Base-by-base conservation (phyloP, 2,113 vertebrate species). In the Scatophagus argus region DNA sequence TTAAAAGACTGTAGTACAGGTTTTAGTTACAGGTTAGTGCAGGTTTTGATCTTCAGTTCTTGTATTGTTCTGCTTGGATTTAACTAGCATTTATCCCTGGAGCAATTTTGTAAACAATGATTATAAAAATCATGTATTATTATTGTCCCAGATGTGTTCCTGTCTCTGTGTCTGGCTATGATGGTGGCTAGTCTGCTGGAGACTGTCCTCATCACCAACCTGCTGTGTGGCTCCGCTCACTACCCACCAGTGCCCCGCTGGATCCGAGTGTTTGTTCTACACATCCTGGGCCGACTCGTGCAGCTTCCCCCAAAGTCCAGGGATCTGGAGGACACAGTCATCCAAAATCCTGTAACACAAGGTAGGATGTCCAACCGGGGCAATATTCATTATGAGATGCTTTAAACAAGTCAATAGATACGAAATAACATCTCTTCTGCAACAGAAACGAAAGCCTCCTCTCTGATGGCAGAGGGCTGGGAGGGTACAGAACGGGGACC, bases 161-260 rank as follows among this genome's bases (percentile, higher is more conserved):
- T 94, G 52, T 89, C 85, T 34, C 44, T 94, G 49, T 93, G 93
- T 68, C 66, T 94, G 78, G 62, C 65, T 25, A 78, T 94, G 77
- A 94, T 94, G 93, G 88, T 92, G 62, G 47, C 66, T 41, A 94
- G 93, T 74, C 68, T 94, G 2, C 46, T 94, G 54, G 93, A 94
- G 83, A 92, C 91, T 0, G 68, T 93, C 1, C 3, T 92, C 12
- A 58, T 94, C 36, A 93, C 90, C 74, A 93, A 91, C 77, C 76
- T 94, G 47, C 38, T 89, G 8, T 47, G 46, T 6, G 74, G 80
- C 51, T 84, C 91, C 0, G 36, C 63, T 11, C 59, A 82, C 34
- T 82, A 76, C 39, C 29, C 66, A 7, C 78, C 82, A 3, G 52
- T 91, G 21, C 93, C 93, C 9, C 58, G 29, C 39, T 94, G 92